These are phyloP conservation scores for Ridgeia piscesae DNA, from an alignment of 1,140 invertebrate species.

Conservation along the genomic window DNA sequence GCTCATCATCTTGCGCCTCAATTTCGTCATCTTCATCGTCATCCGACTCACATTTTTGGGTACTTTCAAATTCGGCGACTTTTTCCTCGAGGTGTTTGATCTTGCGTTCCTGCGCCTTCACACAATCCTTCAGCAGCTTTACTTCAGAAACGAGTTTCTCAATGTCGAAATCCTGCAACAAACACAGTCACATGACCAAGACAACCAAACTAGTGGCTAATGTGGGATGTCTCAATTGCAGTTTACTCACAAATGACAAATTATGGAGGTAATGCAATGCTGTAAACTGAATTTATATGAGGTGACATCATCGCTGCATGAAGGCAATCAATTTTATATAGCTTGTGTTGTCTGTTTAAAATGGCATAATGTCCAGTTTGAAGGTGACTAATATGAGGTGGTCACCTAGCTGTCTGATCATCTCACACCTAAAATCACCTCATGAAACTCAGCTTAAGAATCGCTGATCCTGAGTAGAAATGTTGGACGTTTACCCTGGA, in stretches of 20 bases:
- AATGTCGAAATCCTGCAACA: not conserved
- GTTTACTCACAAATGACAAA: not conserved
- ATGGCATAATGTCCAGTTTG: too few species aligned
- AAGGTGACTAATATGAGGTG: too few species aligned
- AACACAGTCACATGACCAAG: not conserved
- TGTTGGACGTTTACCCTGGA: not conserved
- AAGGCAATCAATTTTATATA: too few species aligned
- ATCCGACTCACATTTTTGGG: not conserved
- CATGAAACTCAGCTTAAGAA: not conserved
- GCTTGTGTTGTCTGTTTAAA: too few species aligned
- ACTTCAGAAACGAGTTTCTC: slow-evolving; percentile 1
- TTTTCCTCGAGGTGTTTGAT: slow-evolving; percentile 4
- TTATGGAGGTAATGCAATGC: not conserved
- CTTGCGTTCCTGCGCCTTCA: slow-evolving; percentile 8
- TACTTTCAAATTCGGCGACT: not conserved
- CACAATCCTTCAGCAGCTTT: not conserved
- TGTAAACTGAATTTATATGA: not conserved
- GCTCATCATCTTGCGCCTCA: not conserved
- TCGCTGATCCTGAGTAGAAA: not conserved
- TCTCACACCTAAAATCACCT: not conserved
- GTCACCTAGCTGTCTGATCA: not conserved
- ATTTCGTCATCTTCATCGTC: not conserved
- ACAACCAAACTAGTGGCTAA: not conserved
- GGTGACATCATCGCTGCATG: too few species aligned
- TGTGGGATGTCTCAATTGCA: not conserved